Conservation (phyloP, 2,113 vertebrate genomes). For the Nerophis ophidion region DNA sequence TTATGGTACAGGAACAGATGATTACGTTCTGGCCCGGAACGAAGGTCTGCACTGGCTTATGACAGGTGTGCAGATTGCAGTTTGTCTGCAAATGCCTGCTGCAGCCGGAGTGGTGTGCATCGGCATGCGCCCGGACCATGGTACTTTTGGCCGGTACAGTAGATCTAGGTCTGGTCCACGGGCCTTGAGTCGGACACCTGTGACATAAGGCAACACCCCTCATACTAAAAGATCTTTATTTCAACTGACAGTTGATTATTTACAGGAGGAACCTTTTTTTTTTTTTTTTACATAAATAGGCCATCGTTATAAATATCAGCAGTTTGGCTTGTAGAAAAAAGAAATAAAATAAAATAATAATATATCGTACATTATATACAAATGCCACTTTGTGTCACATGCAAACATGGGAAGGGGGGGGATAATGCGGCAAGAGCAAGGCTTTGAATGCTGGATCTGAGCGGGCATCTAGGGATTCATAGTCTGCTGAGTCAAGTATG, state of each 20-base stretch:
- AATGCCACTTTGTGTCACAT: slow-evolving; percentile 47
- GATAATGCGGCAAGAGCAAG: slow-evolving; percentile 21
- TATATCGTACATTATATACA: slow-evolving; percentile 70
- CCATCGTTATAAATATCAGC: slow-evolving; percentile 69
- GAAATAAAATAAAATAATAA: slow-evolving; percentile 61
- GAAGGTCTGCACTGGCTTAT: too few relatives aligned
- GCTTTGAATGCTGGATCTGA: slow-evolving; percentile 16
- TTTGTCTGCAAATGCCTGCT: too few relatives aligned
- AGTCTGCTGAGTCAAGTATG: slow-evolving; percentile 2
- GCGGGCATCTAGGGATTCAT: slow-evolving; percentile 12
- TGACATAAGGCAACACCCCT: slow-evolving; percentile 1
- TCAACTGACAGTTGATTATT: slow-evolving; percentile 54
- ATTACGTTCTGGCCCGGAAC: too few relatives aligned
- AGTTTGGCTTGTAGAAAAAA: slow-evolving; percentile 67
- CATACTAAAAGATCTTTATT: slow-evolving; percentile 69
- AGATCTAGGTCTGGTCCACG: too few relatives aligned
- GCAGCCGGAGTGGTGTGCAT: too few relatives aligned
- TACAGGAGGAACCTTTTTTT: slow-evolving; percentile 48
- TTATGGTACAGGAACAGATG: too few relatives aligned
- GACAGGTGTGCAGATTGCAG: too few relatives aligned
- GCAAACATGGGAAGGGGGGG: slow-evolving; percentile 17
- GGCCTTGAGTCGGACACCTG: too few relatives aligned
- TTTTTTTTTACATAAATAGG: slow-evolving; percentile 60
- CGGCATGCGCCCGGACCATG: too few relatives aligned
- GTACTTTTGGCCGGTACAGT: too few relatives aligned